Conservation (phyloP, 2,113 vertebrate species). For the Ia io region DNA sequence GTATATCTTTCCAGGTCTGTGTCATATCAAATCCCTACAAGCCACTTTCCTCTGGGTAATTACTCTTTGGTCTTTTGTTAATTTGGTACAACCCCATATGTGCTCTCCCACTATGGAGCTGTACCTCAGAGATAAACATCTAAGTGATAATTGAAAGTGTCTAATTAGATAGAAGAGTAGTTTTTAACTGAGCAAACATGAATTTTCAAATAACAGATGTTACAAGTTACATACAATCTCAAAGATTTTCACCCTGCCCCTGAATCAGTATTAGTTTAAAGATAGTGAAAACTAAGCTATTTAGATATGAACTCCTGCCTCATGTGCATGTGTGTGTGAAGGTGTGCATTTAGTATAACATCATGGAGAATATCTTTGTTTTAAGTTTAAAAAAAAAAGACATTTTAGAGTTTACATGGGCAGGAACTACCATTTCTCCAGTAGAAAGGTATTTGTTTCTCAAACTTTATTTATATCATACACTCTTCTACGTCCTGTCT, state of each 20-base stretch:
- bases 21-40: not conserved
- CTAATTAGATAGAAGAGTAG: slow-evolving; percentile 66
- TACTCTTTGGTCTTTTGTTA: slow-evolving; percentile 22
- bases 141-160: slow-evolving; percentile 30
- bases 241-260: not conserved
- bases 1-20: not conserved
- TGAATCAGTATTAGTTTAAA: not conserved
- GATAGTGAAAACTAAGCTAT: not conserved
- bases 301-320: not conserved
- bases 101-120: not conserved
- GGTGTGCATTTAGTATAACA: not conserved
- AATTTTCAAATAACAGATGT: not conserved
- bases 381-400: not conserved
- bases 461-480: not conserved
- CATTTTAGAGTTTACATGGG: not conserved
- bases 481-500: not conserved
- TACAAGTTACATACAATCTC: not conserved
- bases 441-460: not conserved
- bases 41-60: not conserved
- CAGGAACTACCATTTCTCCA: not conserved
- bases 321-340: not conserved
- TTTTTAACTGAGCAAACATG: slow-evolving; percentile 24
- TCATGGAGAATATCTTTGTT: not conserved
- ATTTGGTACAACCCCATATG: slow-evolving; percentile 57
- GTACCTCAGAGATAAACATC: slow-evolving; percentile 58